These are phyloP conservation scores for Scylla paramamosain DNA, from an alignment of 1,140 invertebrate genomes.

Conservation along the genomic window DNA sequence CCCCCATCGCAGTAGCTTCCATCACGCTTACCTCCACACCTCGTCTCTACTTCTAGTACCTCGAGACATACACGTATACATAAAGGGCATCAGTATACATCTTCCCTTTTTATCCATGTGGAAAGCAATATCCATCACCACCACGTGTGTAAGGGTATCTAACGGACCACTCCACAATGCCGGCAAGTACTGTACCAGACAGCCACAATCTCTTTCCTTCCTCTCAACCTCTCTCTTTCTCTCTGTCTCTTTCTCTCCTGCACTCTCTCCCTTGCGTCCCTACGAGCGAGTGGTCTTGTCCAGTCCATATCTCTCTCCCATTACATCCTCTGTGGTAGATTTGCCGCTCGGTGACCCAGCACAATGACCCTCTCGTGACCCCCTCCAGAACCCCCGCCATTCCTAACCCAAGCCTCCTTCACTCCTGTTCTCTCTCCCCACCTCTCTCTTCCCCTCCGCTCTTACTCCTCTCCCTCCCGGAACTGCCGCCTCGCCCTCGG, in stretches of 20 bases:
- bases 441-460: not conserved
- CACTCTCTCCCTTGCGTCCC: not conserved
- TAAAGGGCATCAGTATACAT: not conserved
- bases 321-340: conserved; percentile 41
- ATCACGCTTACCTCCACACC: not conserved
- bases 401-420: not conserved
- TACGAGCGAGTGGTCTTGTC: conserved; percentile 9
- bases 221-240: not conserved
- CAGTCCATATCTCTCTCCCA: conserved; percentile 18
- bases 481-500: not conserved
- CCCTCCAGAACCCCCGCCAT: not conserved
- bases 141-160: not conserved
- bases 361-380: conserved; percentile 27
- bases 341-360: conserved; percentile 29
- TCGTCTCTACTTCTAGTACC: not conserved
- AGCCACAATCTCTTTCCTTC: not conserved
- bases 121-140: not conserved
- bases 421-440: not conserved
- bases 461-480: not conserved
- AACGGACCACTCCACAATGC: not conserved
- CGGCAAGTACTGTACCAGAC: not conserved
- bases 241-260: not conserved
- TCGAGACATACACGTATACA: not conserved
- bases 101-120: not conserved
- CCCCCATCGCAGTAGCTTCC: not conserved